These are phyloP conservation scores for Volucella zonaria DNA, from an alignment of 2,888 invertebrate genomes.

Conservation along the genomic window DNA sequence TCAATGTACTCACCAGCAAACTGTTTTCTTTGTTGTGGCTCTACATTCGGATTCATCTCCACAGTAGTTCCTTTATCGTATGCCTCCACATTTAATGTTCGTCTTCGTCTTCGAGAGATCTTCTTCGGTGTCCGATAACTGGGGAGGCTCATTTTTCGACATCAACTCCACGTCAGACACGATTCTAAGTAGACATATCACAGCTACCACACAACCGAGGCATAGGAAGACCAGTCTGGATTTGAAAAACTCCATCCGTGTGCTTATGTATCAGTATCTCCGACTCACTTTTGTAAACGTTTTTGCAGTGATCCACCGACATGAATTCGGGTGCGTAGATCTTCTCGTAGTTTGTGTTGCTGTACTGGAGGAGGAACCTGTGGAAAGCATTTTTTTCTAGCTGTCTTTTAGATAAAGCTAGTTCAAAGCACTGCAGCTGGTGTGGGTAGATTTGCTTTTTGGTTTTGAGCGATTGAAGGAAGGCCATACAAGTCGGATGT, in stretches of 20 bases:
- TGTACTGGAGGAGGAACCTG: constrained; percentile 75
- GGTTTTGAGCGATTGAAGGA: constrained; percentile 75
- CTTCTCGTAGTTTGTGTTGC: no score
- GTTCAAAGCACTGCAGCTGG: constrained; percentile 68
- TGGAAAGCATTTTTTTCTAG: constrained; percentile 76
- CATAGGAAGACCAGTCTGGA: no score
- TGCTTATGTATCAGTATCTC: constrained; percentile 58
- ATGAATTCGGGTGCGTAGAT: constrained; percentile 76
- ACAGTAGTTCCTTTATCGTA: not conserved
- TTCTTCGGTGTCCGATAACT: no score
- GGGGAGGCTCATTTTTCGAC: no score
- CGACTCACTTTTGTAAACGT: constrained; percentile 74
- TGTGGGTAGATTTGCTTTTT: constrained; percentile 34
- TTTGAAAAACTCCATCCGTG: no score
- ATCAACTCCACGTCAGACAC: no score
- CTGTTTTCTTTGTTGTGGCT: not conserved
- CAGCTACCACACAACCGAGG: no score
- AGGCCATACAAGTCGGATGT: constrained; percentile 76
- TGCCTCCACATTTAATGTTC: constrained; percentile 67
- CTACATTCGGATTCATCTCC: not conserved
- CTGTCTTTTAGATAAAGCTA: constrained; percentile 59
- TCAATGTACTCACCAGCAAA: constrained; percentile 77
- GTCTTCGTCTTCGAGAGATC: no score
- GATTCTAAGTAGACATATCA: no score
- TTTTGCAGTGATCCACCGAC: constrained; percentile 75